Conservation (phyloP, 2,113 vertebrate genomes). For the Rhynchopsitta pachyrhyncha region DNA sequence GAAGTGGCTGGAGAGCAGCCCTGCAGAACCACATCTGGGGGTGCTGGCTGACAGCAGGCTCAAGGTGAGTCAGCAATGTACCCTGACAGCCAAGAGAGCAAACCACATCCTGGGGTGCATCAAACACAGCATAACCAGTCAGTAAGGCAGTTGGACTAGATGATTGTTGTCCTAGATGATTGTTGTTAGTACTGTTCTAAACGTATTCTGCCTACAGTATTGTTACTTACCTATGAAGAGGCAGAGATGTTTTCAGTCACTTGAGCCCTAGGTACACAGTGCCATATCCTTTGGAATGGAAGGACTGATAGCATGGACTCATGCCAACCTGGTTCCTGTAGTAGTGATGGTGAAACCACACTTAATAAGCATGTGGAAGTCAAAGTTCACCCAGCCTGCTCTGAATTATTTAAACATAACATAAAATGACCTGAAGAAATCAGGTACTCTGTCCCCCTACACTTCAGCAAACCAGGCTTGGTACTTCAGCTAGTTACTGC, state of each 20-base stretch:
- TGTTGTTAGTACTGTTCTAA: not conserved
- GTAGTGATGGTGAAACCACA: not conserved
- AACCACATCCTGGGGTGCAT: not conserved
- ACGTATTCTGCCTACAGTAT: not conserved
- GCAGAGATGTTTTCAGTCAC: not conserved
- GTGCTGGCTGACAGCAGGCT: not conserved
- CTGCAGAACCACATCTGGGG: not conserved
- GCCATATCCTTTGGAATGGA: not conserved
- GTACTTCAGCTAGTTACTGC: not conserved
- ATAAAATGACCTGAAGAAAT: not conserved
- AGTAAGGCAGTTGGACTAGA: not conserved
- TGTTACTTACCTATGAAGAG: not conserved
- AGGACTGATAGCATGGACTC: not conserved
- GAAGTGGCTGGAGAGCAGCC: not conserved
- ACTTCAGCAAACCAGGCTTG: not conserved
- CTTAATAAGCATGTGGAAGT: not conserved
- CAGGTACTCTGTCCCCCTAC: not conserved
- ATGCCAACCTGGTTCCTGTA: not conserved
- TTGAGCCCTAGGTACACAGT: not conserved
- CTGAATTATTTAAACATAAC: not conserved
- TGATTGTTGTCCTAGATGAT: not conserved
- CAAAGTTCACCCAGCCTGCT: not conserved
- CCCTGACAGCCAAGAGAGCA: not conserved
- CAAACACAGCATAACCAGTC: not conserved
- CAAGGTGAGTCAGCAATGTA: not conserved